These are phyloP conservation scores for Muricea muricata DNA, from an alignment of 92 coral and sea anemone genomes.

Conservation along the genomic window DNA sequence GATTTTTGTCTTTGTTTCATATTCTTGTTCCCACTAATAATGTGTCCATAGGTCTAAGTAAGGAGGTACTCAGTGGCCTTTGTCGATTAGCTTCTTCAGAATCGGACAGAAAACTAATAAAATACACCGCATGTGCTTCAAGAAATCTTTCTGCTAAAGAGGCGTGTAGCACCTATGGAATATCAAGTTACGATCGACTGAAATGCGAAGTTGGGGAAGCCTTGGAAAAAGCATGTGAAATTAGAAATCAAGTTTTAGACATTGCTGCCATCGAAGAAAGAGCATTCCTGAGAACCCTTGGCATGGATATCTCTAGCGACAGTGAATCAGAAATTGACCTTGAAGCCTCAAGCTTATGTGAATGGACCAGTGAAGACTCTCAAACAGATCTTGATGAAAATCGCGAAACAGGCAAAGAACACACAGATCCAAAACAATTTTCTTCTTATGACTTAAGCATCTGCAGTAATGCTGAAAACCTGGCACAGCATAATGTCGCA, in stretches of 20 bases:
- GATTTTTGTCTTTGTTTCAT: slow-evolving; percentile 40
- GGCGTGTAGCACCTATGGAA: slow-evolving; percentile 39
- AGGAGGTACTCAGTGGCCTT: slow-evolving; percentile 51
- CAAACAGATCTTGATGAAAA: background rate
- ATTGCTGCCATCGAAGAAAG: slow-evolving; percentile 43
- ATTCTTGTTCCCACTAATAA: slow-evolving; percentile 16
- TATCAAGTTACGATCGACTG: slow-evolving; percentile 39
- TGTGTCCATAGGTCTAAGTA: slow-evolving; percentile 12
- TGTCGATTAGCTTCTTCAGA: slow-evolving; percentile 57
- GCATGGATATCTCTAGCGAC: slow-evolving; percentile 45
- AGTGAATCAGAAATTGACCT: slow-evolving; percentile 38
- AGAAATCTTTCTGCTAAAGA: slow-evolving; percentile 10
- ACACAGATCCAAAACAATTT: background rate
- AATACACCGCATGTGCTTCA: slow-evolving; percentile 45
- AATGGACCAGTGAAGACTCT: slow-evolving; percentile 16
- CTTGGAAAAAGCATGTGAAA: slow-evolving; percentile 34
- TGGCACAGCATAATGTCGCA: too few relatives aligned
- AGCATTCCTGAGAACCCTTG: slow-evolving; percentile 60
- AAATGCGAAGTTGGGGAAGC: slow-evolving; percentile 53
- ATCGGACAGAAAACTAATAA: slow-evolving; percentile 32
- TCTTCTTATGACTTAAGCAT: too few relatives aligned
- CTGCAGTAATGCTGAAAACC: too few relatives aligned
- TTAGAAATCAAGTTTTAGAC: slow-evolving; percentile 19
- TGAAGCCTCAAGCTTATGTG: background rate
- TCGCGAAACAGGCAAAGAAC: slow-evolving; percentile 1